Base-by-base conservation (phyloP, 2,113 vertebrate genomes). In the Cariama cristata region DNA sequence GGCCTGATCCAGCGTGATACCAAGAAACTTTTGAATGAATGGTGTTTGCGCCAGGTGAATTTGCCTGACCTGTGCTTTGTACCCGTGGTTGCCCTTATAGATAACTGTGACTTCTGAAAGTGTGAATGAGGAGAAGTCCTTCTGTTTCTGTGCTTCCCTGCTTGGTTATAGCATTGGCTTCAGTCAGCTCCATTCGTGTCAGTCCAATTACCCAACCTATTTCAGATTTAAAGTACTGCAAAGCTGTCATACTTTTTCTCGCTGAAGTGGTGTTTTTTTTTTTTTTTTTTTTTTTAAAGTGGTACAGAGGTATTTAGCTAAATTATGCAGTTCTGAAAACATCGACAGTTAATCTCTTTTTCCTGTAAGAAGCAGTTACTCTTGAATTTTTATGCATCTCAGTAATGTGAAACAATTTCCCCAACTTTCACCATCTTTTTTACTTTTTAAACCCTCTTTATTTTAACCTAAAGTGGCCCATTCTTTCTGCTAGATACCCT, bases 121-220 rank as follows among this genome's bases (percentile, higher is more conserved):
- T 19, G 6, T 10, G 32, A 27, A 20, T 14, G 69, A 60, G 53
- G 59, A 45, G 33, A 17, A 47, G 27, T 42, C 12, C 45, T 86
- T 33, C 40, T n/a, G 6, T 24, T 81, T 64, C 42, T 67, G 15
- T 44, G 18, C 55, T 74, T 71, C 62, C 21, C 33, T 90, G 28
- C 24, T 38, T 47, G 16, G 23, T 79, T 42, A 4, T 16, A 20
- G 28, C 0, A 0, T 9, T 75, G 59, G 9, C 19, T 55, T 63
- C 27, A 12, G 26, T 22, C 50, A 47, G 40, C 45, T 72, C 50
- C 6, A 1, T 52, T 81, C 56, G 17, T 13, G 14, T 10, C 59
- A 44, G 12, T 22, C 28, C 0, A 0, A n/a, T 52, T 22, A 22
- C 35, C 60, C 30, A 30, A 79, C 42, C n/a, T 50, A 0, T 71